Base-by-base conservation (phyloP, 2,113 vertebrate genomes). In the Pedionomus torquatus region DNA sequence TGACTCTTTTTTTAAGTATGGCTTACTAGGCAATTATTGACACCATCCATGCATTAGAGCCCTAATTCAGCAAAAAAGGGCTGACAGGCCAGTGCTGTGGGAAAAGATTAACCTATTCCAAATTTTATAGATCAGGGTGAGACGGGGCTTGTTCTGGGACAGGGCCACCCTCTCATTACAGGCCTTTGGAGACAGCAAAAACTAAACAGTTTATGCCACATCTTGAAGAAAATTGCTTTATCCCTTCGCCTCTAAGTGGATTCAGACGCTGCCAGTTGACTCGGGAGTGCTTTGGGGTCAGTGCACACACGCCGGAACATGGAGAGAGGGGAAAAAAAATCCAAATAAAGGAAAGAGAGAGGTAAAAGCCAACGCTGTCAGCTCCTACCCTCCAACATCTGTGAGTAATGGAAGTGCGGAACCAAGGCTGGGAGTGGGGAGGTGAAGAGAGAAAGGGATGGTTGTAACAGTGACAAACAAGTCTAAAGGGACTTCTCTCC, bases 181-280 rank as follows among this genome's bases (percentile, higher is more conserved):
- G 96, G 95, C 94, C 96, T 97, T 97, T 4, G 37, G 97, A 98
- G 97, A 97, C 96, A 90, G 97, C 92, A 71, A 83, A 98, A 97
- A 85, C 97, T 96, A 97, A 98, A 97, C 96, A 95, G 96, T 97
- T 97, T 95, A 97, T 96, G 94, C 96, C 97, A 92, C 96, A 91
- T 98, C 96, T 96, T 87, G 89, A 95, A 95, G 97, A 97, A 97
- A 97, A 98, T 98, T 93, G 97, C 97, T 98, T 98, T 98, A 93
- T 98, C 94, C 97, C 94, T 97, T 98, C 97, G 97, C 97, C 97
- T 96, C 84, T 98, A 98, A 98, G 97, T 98, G 97, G 97, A 98
- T 98, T 98, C 98, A 98, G 97, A 95, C 87, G 1, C 93, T 93
- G 94, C 87, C 95, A 69, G 97, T 98, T 97, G 98, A 98, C 97